A percentile compares a stretch with the other conserved stretches of the same genome.
Conservation (phyloP, 2,113 vertebrate genomes). For the Dicerorhinus sumatrensis region DNA sequence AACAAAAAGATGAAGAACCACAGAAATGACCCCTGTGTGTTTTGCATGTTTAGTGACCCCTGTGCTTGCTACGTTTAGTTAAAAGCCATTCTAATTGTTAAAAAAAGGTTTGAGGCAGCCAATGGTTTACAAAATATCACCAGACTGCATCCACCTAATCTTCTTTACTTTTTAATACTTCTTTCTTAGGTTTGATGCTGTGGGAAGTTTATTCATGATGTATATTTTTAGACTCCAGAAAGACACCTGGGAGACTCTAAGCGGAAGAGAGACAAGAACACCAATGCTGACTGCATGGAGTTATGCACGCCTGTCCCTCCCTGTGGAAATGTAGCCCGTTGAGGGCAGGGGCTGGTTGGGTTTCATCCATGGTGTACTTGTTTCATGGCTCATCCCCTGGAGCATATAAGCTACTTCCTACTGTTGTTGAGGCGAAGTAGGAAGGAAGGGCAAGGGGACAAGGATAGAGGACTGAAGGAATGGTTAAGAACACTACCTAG, state of each 20-base stretch:
- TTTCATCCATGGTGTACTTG: not conserved
- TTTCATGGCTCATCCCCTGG: not conserved
- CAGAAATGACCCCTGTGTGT: not conserved
- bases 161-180: not conserved
- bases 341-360: not conserved
- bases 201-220: not conserved
- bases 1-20: not conserved
- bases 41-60: not conserved
- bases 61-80: not conserved
- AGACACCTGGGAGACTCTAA: not conserved
- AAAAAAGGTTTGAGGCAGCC: not conserved
- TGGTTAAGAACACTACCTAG: not conserved
- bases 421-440: too few species aligned
- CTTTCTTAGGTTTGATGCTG: not conserved
- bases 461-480: not conserved
- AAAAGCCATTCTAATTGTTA: not conserved
- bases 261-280: not conserved
- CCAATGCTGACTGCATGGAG: accelerated
- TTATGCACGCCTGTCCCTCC: not conserved
- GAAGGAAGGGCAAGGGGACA: accelerated
- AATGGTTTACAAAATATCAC: not conserved
- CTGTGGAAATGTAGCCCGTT: accelerated
- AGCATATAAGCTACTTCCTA: not conserved
- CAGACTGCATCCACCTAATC: not conserved
- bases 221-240: not conserved